A percentile compares a stretch with the other conserved stretches of the same genome.
phyloP scores from a whole-genome alignment of 2,797 vertebrate species.

The Clangula hyemalis region DNA sequence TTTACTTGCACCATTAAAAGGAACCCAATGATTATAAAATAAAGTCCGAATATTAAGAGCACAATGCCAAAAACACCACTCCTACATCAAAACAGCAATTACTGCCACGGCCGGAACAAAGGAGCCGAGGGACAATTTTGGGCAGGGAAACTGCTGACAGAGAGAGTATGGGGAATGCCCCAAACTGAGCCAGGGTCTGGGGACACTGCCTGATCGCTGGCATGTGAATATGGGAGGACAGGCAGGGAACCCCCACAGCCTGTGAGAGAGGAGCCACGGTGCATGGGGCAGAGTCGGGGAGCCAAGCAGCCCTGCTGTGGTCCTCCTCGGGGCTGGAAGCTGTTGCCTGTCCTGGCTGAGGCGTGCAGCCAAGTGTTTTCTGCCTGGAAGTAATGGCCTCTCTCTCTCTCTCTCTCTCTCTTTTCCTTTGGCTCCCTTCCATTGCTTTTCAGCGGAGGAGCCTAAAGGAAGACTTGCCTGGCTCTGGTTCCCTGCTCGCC shows the following conservation, averaged over 20 bases:
- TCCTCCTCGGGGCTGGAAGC: not conserved
- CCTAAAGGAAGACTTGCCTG: not conserved
- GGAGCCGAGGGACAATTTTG: not conserved
- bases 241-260: not conserved
- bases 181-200: not conserved
- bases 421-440: slow-evolving; percentile 19
- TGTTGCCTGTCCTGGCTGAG: slow-evolving; percentile 5
- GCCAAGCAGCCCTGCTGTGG: not conserved
- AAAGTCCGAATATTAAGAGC: slow-evolving; percentile 11
- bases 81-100: slow-evolving; percentile 18
- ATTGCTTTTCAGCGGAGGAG: not conserved
- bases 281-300: rapidly evolving
- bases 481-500: not conserved
- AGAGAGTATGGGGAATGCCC: not conserved
- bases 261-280: not conserved
- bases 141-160: not conserved
- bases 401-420: not conserved
- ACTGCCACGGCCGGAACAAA: slow-evolving; percentile 8
- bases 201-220: not conserved
- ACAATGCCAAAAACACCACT: not conserved
- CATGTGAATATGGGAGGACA: not conserved
- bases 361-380: not conserved
- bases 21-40: slow-evolving; percentile 1
- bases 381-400: not conserved
- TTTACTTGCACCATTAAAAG: slow-evolving; percentile 5